A percentile compares a stretch with the other conserved stretches of the same genome.
phyloP scores from a whole-genome alignment of 2,888 invertebrate genomes.

The Encarsia formosa region DNA sequence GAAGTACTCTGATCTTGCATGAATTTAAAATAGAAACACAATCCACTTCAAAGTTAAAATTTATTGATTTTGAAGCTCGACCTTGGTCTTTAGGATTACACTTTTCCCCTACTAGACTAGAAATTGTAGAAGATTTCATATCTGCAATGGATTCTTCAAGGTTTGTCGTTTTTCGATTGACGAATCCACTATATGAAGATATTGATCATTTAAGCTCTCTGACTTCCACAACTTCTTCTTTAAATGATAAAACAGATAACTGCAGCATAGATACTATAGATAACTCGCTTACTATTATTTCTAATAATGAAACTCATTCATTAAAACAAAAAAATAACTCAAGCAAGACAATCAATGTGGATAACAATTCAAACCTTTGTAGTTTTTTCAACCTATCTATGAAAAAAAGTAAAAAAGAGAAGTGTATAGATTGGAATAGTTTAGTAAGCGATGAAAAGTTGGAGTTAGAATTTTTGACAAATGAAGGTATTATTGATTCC shows the following conservation, averaged over 20 bases:
- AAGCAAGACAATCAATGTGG: constrained; percentile 28
- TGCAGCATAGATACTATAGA: constrained; percentile 33
- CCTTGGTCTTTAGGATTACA: constrained; percentile 63
- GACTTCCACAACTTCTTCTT: constrained; percentile 42
- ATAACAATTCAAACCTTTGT: constrained; percentile 33
- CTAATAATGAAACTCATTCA: constrained; percentile 6
- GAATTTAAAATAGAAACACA: constrained; percentile 64
- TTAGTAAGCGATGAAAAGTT: constrained; percentile 39
- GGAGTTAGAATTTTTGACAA: constrained; percentile 38
- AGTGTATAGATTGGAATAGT: constrained; percentile 42
- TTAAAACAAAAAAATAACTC: constrained; percentile 18
- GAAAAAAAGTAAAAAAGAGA: constrained; percentile 29
- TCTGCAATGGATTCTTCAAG: constrained; percentile 60
- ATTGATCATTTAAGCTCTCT: constrained; percentile 43
- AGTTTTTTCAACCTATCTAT: constrained; percentile 25
- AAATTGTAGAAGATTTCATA: constrained; percentile 66
- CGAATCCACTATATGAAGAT: constrained; percentile 46
- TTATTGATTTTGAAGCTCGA: constrained; percentile 67
- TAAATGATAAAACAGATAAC: constrained; percentile 41
- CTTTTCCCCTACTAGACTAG: constrained; percentile 59
- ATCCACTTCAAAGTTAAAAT: constrained; percentile 64
- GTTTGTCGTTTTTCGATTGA: constrained; percentile 58
- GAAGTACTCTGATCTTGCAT: constrained; percentile 55
- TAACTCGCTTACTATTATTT: constrained; percentile 19
- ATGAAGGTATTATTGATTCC: constrained; percentile 36